phyloP scores from a whole-genome alignment of 2,113 vertebrate genomes.

The Rhombomys opimus region DNA sequence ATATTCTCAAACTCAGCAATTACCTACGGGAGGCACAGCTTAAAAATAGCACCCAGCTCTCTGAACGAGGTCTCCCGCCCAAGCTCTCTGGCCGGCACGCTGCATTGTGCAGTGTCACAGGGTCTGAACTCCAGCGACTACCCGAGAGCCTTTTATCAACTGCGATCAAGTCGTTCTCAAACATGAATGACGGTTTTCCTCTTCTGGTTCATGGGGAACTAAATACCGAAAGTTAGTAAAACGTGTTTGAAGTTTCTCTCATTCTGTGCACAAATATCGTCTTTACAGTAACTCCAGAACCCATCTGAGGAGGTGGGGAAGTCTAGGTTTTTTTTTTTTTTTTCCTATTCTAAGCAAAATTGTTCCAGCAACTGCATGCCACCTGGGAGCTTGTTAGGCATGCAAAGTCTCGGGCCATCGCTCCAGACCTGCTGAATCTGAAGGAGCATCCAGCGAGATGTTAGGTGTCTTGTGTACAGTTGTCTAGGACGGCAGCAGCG shows the following conservation, averaged over 20 bases:
- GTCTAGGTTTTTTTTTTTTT: neutral
- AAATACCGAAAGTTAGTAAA: neutral
- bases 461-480: neutral
- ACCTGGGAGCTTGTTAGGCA: neutral
- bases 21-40: neutral
- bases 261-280: neutral
- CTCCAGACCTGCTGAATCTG: neutral
- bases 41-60: neutral
- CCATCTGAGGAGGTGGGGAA: neutral
- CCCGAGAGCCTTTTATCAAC: neutral
- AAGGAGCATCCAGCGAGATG: neutral
- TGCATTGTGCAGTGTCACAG: neutral
- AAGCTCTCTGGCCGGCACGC: neutral
- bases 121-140: neutral
- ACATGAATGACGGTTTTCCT: neutral
- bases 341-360: neutral
- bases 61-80: neutral
- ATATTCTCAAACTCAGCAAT: neutral
- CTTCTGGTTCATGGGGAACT: neutral
- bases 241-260: neutral
- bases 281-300: neutral
- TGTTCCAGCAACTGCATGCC: neutral
- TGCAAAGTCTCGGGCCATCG: neutral
- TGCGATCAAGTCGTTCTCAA: neutral
- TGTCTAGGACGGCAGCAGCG: neutral